Conservation (phyloP, 2,113 vertebrate genomes). For the Pterocles burchelli region DNA sequence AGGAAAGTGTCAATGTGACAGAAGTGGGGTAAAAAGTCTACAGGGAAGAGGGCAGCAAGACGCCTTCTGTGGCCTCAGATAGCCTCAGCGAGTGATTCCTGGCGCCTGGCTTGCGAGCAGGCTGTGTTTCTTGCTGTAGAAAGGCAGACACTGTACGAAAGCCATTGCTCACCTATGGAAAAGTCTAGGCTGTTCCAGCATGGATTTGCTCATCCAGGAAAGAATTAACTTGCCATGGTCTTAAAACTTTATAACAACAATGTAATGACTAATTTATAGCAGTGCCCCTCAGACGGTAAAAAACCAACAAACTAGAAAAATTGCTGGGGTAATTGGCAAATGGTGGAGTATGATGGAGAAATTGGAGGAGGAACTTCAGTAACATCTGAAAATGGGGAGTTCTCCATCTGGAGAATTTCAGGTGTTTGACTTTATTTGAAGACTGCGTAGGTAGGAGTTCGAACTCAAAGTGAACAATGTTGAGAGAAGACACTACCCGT, state of each 20-base stretch:
- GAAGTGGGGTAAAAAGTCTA: background rate
- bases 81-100: background rate
- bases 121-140: background rate
- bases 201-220: background rate
- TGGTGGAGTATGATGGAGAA: background rate
- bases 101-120: background rate
- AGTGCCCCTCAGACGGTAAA: background rate
- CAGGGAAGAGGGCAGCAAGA: background rate
- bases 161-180: background rate
- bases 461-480: background rate
- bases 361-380: background rate
- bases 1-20: background rate
- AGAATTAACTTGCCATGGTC: background rate
- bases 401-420: background rate
- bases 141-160: background rate
- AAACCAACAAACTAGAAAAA: background rate
- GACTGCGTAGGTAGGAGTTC: background rate
- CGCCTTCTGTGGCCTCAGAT: background rate
- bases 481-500: background rate
- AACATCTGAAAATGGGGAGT: background rate
- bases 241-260: background rate
- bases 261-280: background rate
- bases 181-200: background rate
- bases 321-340: background rate
- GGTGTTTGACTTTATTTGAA: background rate